Conservation (phyloP, 1,140 invertebrate genomes). For the Ostrea denselamellosa region DNA sequence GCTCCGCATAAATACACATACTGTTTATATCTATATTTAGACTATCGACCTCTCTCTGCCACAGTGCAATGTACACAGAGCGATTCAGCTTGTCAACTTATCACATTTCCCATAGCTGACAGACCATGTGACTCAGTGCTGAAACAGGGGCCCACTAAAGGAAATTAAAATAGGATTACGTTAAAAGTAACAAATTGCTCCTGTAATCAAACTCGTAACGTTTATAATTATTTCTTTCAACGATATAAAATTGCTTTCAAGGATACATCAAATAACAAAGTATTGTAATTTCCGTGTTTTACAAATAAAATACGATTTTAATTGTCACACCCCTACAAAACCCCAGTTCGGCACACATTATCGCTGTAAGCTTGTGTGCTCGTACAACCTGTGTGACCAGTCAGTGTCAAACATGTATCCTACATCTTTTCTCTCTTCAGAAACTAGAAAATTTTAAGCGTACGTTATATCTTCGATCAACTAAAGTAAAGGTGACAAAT, state of each 20-base stretch:
- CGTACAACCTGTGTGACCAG: constrained; percentile 27
- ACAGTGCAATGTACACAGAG: constrained; percentile 51
- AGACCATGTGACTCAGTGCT: constrained; percentile 61
- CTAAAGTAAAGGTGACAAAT: neutral
- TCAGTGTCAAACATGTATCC: neutral
- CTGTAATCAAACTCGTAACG: too few relatives aligned
- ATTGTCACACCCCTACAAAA: constrained; percentile 5
- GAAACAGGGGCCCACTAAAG: constrained; percentile 18
- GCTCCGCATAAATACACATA: neutral
- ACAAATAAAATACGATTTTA: neutral
- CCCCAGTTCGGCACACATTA: constrained; percentile 39
- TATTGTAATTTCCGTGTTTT: neutral
- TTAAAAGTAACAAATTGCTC: neutral
- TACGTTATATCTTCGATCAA: neutral
- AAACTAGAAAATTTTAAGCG: neutral
- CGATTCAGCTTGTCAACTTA: constrained; percentile 55
- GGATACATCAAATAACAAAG: neutral
- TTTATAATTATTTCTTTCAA: too few relatives aligned
- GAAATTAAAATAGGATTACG: neutral
- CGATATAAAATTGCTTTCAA: too few relatives aligned
- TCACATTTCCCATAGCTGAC: constrained; percentile 58
- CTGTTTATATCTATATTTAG: neutral
- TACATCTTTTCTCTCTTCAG: neutral
- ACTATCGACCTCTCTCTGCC: constrained; percentile 11
- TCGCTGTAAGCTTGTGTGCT: constrained; percentile 21